Base-by-base conservation (phyloP, 2,113 vertebrate genomes). In the Synodontis membranacea region DNA sequence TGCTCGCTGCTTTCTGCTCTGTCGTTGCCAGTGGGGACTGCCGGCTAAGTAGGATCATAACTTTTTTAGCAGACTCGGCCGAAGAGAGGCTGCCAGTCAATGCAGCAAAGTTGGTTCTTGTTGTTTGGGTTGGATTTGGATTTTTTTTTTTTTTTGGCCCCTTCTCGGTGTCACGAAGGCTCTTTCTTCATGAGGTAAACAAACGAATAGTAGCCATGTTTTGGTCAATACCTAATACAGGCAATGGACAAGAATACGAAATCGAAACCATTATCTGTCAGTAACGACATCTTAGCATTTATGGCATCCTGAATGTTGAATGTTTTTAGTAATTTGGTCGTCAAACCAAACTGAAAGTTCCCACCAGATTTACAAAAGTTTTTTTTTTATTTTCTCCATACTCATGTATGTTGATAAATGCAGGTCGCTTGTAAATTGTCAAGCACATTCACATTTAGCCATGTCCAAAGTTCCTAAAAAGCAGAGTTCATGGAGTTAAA, bases 31-130 rank as follows among this genome's bases (percentile, higher is more conserved):
- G 58, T 88, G 87, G 89, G 87, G 89, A 90, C 89, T 81, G 82
- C 84, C 72, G 88, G 89, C 84, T 90, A 90, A 90, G 89, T 88
- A 90, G 89, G 89, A 90, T 90, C 87, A 90, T 86, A 90, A 88
- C 84, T 88, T 84, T 80, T 84, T 84, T 84, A 90, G 86, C 87
- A 90, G 89, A 88, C 88, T 89, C 68, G 84, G 88, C 54, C 54
- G 54, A 85, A 78, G 68, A 88, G 82, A 86, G 84, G 50, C 84
- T 88, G 84, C 86, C 89, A 86, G 76, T 90, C 89, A 88, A 68
- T n/a, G 23, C 78, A 17, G 82, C 87, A 82, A 80, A 90, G 39
- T 88, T 86, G 78, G 44, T 44, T 42, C 31, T 62, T 87, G 21
- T 83, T 86, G 42, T 87, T 42, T 34, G 62, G 58, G 54, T 84